Conservation (phyloP, 2,113 vertebrate species). For the Emydura subglobosa region DNA sequence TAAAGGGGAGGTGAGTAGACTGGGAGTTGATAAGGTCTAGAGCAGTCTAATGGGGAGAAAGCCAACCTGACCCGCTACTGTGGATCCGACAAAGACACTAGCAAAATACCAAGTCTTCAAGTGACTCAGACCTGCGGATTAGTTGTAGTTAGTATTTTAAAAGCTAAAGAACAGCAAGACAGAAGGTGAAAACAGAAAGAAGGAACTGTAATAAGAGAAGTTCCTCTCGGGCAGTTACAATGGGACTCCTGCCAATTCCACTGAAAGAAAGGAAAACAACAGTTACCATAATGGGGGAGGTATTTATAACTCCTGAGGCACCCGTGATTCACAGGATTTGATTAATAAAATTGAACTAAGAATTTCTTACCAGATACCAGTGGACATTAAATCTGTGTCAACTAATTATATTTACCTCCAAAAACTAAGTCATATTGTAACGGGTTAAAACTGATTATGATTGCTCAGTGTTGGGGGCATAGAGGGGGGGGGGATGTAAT, state of each 20-base stretch:
- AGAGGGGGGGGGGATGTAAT: not conserved
- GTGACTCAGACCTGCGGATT: not conserved
- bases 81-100: not conserved
- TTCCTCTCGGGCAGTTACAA: slow-evolving; percentile 47
- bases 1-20: slow-evolving; percentile 51
- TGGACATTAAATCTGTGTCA: slow-evolving; percentile 46
- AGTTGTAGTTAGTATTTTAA: slow-evolving; percentile 19
- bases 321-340: slow-evolving; percentile 63
- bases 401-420: not conserved
- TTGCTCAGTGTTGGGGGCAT: slow-evolving; percentile 3
- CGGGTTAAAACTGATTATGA: slow-evolving; percentile 7
- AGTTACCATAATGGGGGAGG: slow-evolving; percentile 65
- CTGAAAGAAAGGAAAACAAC: slow-evolving; percentile 63
- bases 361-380: slow-evolving; percentile 58
- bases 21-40: not conserved
- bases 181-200: slow-evolving; percentile 39
- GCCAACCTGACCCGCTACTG: not conserved
- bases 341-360: slow-evolving; percentile 49
- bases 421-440: slow-evolving; percentile 20
- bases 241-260: slow-evolving; percentile 67
- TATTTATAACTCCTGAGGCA: slow-evolving; percentile 70
- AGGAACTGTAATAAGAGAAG: slow-evolving; percentile 60
- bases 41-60: not conserved
- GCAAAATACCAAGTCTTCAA: slow-evolving; percentile 11
- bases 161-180: slow-evolving; percentile 49